A percentile compares a stretch with the other conserved stretches of the same genome.
Conservation (phyloP, 2,888 invertebrate genomes). For the Rhingia campestris region DNA sequence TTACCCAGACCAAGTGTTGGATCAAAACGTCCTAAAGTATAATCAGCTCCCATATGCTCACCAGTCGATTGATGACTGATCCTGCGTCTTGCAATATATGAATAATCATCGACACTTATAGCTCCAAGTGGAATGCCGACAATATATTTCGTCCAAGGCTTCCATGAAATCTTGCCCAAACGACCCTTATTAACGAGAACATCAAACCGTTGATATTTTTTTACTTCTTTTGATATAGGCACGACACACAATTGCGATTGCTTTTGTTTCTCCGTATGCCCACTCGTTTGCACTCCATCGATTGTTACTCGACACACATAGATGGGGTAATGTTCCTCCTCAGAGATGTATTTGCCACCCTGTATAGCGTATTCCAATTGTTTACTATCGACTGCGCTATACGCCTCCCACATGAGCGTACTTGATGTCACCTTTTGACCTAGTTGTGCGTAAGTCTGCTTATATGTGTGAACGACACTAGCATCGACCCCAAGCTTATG, state of each 20-base stretch:
- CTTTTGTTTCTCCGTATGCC: slow-evolving; percentile 83
- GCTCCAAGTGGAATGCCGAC: slow-evolving; percentile 87
- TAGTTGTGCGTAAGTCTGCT: slow-evolving; percentile 80
- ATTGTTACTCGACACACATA: slow-evolving; percentile 90
- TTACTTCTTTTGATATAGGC: slow-evolving; percentile 85
- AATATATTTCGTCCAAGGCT: slow-evolving; percentile 88
- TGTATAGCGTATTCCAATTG: slow-evolving; percentile 87
- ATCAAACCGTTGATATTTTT: slow-evolving; percentile 86
- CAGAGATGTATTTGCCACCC: slow-evolving; percentile 84
- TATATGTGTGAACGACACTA: slow-evolving; percentile 78
- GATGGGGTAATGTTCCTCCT: slow-evolving; percentile 83
- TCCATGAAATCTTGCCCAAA: slow-evolving; percentile 90
- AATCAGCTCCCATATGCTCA: slow-evolving; percentile 80
- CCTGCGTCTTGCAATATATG: slow-evolving; percentile 83
- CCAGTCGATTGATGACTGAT: slow-evolving; percentile 69
- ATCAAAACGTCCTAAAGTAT: slow-evolving; percentile 87
- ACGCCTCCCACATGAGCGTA: slow-evolving; percentile 89
- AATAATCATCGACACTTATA: slow-evolving; percentile 83
- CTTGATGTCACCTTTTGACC: slow-evolving; percentile 91
- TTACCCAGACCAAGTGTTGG: slow-evolving; percentile 87
- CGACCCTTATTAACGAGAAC: slow-evolving; percentile 90
- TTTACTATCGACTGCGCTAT: slow-evolving; percentile 82
- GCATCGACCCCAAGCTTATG: slow-evolving; percentile 48
- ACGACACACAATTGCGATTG: slow-evolving; percentile 87
- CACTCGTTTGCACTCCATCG: slow-evolving; percentile 89